phyloP scores from a whole-genome alignment of 1,140 invertebrate genomes.

The Daktulosphaira vitifoliae region DNA sequence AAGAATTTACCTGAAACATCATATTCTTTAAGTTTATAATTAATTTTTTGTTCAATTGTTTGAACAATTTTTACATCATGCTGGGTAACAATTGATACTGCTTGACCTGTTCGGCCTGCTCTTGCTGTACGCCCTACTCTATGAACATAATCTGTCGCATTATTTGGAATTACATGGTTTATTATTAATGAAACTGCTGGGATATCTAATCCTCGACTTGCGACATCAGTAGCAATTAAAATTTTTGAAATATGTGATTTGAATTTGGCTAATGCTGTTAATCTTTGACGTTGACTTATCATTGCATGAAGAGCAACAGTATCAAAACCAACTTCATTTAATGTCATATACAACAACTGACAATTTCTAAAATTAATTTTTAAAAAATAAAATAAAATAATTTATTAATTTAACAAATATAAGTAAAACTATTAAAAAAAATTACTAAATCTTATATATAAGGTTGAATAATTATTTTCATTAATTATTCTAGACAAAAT shows the following conservation, averaged over 20 bases:
- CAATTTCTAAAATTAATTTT: conserved; percentile 65
- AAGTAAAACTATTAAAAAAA: too few species aligned
- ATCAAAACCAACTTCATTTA: conserved; percentile 75
- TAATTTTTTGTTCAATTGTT: conserved; percentile 75
- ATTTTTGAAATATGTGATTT: conserved; percentile 77
- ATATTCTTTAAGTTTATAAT: conserved; percentile 75
- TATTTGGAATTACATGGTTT: conserved; percentile 84
- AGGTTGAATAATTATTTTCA: too few species aligned
- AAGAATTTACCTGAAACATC: conserved; percentile 71
- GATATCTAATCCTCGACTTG: conserved; percentile 84
- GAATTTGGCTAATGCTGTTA: conserved; percentile 70
- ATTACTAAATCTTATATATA: too few species aligned
- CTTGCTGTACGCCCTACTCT: conserved; percentile 92
- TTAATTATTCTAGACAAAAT: too few species aligned
- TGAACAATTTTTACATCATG: conserved; percentile 80
- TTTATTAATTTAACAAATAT: too few species aligned
- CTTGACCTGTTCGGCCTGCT: conserved; percentile 74
- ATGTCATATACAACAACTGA: conserved; percentile 72
- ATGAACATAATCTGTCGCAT: conserved; percentile 92
- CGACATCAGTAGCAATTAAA: conserved; percentile 93
- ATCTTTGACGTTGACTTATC: conserved; percentile 70
- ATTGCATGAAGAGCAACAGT: conserved; percentile 82
- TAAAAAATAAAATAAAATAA: conserved; percentile 3
- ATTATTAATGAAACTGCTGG: conserved; percentile 84
- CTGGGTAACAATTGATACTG: conserved; percentile 85